phyloP scores from a whole-genome alignment of 2,888 invertebrate genomes.

The Aspidiotus destructor region DNA sequence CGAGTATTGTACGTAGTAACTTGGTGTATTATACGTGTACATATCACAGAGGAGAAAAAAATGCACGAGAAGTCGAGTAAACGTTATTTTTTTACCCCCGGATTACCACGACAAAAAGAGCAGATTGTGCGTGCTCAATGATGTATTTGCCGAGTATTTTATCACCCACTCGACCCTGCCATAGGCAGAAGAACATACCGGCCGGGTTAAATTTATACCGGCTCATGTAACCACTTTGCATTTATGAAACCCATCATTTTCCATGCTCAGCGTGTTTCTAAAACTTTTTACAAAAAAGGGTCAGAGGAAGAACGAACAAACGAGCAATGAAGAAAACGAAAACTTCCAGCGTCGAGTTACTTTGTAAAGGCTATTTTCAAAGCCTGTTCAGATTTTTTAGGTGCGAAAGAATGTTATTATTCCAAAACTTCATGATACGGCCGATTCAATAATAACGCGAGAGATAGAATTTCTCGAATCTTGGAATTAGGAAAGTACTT shows the following conservation, averaged over 20 bases:
- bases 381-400: too few relatives aligned
- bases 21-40: too few relatives aligned
- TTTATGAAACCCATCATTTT: constrained; percentile 26
- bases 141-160: constrained; percentile 24
- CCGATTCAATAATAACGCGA: too few relatives aligned
- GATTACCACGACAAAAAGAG: constrained; percentile 29
- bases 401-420: too few relatives aligned
- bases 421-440: too few relatives aligned
- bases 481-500: too few relatives aligned
- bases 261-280: constrained; percentile 11
- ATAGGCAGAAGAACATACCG: constrained; percentile 13
- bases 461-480: too few relatives aligned
- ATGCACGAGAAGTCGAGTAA: constrained; percentile 16
- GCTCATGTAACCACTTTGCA: constrained; percentile 22
- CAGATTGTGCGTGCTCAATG: constrained; percentile 32
- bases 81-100: constrained; percentile 26
- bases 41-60: too few relatives aligned
- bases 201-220: constrained; percentile 25
- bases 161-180: constrained; percentile 27
- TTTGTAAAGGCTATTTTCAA: too few relatives aligned
- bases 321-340: too few relatives aligned
- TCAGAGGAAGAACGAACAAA: too few relatives aligned
- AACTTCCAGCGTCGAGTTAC: too few relatives aligned
- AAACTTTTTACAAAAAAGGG: neutral
- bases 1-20: neutral